A percentile compares a stretch with the other conserved stretches of the same genome.
phyloP scores from a whole-genome alignment of 2,888 invertebrate genomes.

The Ophraella communa region DNA sequence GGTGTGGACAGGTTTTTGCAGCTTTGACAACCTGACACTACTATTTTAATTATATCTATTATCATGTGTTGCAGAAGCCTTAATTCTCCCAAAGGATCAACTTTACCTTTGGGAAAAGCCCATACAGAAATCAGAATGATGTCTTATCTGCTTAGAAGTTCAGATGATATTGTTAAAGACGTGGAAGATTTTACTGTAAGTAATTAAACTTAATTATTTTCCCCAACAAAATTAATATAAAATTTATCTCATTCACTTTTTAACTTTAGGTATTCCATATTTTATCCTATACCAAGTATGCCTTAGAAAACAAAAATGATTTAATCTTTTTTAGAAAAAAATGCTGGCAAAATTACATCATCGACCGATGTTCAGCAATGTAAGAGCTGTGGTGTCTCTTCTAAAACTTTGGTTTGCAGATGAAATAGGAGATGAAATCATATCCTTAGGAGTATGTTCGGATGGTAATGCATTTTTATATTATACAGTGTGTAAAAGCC shows the following conservation, averaged over 20 bases:
- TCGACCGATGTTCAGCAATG: constrained; percentile 50
- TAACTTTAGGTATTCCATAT: too few relatives aligned
- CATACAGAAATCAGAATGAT: constrained; percentile 64
- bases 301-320: background rate
- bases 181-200: constrained; percentile 58
- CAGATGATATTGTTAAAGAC: constrained; percentile 50
- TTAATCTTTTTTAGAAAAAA: constrained; percentile 24
- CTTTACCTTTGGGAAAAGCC: constrained; percentile 62
- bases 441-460: constrained; percentile 65
- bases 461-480: constrained; percentile 54
- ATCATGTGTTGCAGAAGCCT: constrained; percentile 53
- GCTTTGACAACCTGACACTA: too few relatives aligned
- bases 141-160: constrained; percentile 58
- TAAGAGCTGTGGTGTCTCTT: constrained; percentile 60
- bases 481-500: too few relatives aligned
- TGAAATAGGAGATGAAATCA: constrained; percentile 56
- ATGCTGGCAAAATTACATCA: constrained; percentile 38
- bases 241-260: too few relatives aligned
- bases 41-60: too few relatives aligned
- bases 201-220: background rate
- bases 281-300: too few relatives aligned
- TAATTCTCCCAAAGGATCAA: constrained; percentile 60
- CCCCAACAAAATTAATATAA: too few relatives aligned
- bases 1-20: too few relatives aligned
- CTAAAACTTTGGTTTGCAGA: constrained; percentile 62